Evolutionary conservation across 2,888 invertebrate species (phyloP).

Genomic region (Aphodius sticticus): DNA sequence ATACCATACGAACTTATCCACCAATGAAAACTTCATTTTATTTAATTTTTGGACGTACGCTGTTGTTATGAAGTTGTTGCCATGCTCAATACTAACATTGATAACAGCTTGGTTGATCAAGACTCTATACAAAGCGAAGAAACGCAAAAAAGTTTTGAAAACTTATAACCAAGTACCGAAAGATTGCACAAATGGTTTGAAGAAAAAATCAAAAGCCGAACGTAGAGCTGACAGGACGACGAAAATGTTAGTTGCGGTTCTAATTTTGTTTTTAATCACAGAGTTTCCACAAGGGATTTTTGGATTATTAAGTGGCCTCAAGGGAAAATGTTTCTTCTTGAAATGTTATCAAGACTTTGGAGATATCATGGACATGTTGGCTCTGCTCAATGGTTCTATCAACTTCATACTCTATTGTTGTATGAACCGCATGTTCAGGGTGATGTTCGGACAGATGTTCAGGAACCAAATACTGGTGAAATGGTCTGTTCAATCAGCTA

Average conservation of each 20-base stretch:
- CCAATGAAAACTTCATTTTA: constrained; percentile 57
- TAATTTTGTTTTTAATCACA: constrained; percentile 85
- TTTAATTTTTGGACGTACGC: constrained; percentile 85
- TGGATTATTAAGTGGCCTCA: constrained; percentile 69
- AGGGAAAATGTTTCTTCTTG: constrained; percentile 76
- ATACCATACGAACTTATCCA: constrained; percentile 63
- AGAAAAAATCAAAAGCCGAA: constrained; percentile 69
- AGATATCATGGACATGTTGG: constrained; percentile 89
- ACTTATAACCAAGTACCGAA: constrained; percentile 69
- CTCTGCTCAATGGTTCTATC: constrained; percentile 89
- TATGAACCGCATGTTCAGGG: constrained; percentile 93
- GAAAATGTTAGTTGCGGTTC: constrained; percentile 85
- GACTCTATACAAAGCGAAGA: constrained; percentile 79
- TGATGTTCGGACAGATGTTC: constrained; percentile 77
- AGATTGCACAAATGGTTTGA: constrained; percentile 45
- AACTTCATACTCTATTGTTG: constrained; percentile 94
- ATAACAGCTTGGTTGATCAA: constrained; percentile 75
- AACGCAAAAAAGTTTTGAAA: constrained; percentile 74
- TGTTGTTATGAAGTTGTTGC: constrained; percentile 81
- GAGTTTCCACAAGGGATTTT: constrained; percentile 79
- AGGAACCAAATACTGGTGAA: constrained; percentile 67
- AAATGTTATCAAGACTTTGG: constrained; percentile 83
- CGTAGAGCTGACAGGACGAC: constrained; percentile 87
- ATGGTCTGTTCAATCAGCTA: constrained; percentile 67
- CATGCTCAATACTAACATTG: constrained; percentile 79